These are phyloP conservation scores for Silvanus unidentatus DNA, from an alignment of 2,888 invertebrate genomes.

Conservation along the genomic window DNA sequence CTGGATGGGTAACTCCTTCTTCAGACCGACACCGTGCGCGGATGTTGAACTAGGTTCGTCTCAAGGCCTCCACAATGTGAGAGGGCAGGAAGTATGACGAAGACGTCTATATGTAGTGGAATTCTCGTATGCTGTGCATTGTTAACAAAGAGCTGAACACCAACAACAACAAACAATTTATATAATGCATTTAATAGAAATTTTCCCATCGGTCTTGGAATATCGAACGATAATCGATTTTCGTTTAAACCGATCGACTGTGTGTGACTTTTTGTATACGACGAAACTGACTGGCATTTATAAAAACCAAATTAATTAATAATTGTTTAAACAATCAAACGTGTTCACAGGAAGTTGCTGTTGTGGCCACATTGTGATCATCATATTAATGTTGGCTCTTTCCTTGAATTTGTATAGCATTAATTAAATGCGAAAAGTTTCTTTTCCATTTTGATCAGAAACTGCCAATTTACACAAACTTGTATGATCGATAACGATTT, in stretches of 20 bases:
- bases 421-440: constrained; percentile 9
- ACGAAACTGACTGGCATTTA: too few species aligned
- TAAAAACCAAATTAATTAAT: too few species aligned
- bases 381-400: constrained; percentile 19
- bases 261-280: too few species aligned
- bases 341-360: constrained; percentile 18
- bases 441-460: too few species aligned
- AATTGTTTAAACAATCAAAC: too few species aligned
- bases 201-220: background rate
- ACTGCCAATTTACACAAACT: too few species aligned
- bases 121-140: constrained; percentile 13
- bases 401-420: constrained; percentile 19
- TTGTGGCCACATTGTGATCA: constrained; percentile 20
- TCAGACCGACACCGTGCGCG: constrained; percentile 30
- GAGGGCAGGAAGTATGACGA: constrained; percentile 37
- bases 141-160: constrained; percentile 21
- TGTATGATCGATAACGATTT: too few species aligned
- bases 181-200: too few species aligned
- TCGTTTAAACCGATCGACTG: too few species aligned
- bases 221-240: background rate
- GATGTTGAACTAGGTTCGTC: constrained; percentile 50
- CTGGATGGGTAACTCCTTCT: constrained; percentile 28
- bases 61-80: constrained; percentile 43
- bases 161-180: constrained; percentile 1
- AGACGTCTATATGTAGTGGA: constrained; percentile 23